Percentiles rank a stretch among this genome's conserved stretches.
These are phyloP conservation scores for Orthonyx spaldingii DNA, from an alignment of 2,113 vertebrate species.

Conservation along the genomic window DNA sequence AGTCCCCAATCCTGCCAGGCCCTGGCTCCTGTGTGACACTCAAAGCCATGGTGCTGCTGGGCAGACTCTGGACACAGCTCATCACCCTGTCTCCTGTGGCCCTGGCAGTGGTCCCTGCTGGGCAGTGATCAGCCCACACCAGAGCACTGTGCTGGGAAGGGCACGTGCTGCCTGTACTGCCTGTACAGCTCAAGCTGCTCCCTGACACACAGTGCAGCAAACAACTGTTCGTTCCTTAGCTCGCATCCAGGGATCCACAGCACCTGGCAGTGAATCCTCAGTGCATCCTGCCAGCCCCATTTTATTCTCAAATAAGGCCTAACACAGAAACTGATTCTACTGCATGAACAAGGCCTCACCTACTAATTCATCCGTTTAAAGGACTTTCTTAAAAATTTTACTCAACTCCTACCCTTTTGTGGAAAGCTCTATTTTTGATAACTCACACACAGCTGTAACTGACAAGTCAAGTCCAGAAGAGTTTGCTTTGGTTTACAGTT, in stretches of 20 bases:
- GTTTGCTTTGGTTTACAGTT: neutral
- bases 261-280: neutral
- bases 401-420: neutral
- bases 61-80: rapidly evolving
- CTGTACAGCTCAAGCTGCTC: neutral
- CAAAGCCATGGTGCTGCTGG: rapidly evolving
- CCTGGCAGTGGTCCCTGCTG: neutral
- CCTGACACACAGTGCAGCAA: rapidly evolving
- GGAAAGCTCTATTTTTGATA: neutral
- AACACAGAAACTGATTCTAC: neutral
- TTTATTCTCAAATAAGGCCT: neutral
- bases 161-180: rapidly evolving
- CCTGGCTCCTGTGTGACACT: neutral
- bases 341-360: neutral
- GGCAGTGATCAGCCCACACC: neutral
- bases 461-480: neutral
- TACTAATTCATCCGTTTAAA: neutral
- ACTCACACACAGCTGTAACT: neutral
- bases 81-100: neutral
- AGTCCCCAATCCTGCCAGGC: rapidly evolving
- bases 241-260: neutral
- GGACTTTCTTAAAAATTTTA: neutral
- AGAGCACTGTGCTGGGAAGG: neutral
- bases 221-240: neutral
- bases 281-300: neutral